Evolutionary conservation across 2,888 invertebrate genomes (phyloP).

Genomic region (Didymodactylos carnosus): DNA sequence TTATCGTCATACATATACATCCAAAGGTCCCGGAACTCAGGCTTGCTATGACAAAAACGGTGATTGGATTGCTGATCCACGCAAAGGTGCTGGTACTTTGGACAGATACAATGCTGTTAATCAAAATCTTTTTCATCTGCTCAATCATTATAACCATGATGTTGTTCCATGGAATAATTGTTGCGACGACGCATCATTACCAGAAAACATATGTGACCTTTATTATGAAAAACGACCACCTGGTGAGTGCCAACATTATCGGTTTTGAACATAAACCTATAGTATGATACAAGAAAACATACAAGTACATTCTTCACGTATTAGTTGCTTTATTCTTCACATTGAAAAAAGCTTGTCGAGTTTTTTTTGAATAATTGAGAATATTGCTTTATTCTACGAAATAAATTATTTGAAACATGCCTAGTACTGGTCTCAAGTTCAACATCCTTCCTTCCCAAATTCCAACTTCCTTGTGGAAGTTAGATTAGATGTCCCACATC

Average conservation of each 20-base stretch:
- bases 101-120: too few species aligned
- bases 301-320: too few species aligned
- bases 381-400: too few species aligned
- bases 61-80: background rate
- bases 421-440: too few species aligned
- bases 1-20: background rate
- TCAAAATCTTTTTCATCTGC: background rate
- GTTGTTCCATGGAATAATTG: background rate
- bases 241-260: background rate
- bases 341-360: too few species aligned
- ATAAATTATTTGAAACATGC: too few species aligned
- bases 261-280: background rate
- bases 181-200: background rate
- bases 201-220: background rate
- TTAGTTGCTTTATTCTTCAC: too few species aligned
- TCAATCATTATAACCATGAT: background rate
- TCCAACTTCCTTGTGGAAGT: too few species aligned
- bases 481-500: too few species aligned
- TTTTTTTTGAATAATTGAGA: too few species aligned
- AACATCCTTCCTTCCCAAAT: too few species aligned
- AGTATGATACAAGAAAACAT: too few species aligned
- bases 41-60: background rate
- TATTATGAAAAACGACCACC: background rate
- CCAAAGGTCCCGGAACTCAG: background rate
- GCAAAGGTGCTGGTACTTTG: background rate